These are phyloP conservation scores for Tympanuchus pallidicinctus DNA, from an alignment of 2,113 vertebrate genomes.

Conservation along the genomic window DNA sequence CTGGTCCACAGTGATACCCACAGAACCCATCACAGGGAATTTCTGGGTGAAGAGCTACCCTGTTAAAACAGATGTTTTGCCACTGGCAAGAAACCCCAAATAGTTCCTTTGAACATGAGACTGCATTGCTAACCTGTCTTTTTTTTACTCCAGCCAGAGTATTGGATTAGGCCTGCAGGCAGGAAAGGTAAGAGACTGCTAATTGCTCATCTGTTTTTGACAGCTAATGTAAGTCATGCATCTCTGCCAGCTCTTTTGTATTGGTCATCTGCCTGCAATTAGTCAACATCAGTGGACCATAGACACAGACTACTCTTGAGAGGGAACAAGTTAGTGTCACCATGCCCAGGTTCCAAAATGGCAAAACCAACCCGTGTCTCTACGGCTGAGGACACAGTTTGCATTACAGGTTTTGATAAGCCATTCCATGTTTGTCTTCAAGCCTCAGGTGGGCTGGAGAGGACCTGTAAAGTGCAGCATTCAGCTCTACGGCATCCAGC, in stretches of 20 bases:
- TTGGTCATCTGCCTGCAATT: not conserved
- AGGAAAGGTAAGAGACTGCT: not conserved
- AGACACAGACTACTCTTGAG: not conserved
- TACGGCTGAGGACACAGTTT: not conserved
- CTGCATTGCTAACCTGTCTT: not conserved
- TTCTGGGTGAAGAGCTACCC: not conserved
- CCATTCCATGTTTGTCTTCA: not conserved
- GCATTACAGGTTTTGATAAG: not conserved
- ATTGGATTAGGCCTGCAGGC: not conserved
- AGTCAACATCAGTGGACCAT: not conserved
- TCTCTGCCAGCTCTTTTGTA: not conserved
- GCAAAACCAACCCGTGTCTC: not conserved
- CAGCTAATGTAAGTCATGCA: not conserved
- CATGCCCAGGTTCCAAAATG: not conserved
- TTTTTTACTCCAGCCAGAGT: not conserved
- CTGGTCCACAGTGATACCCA: not conserved
- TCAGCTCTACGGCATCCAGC: not conserved
- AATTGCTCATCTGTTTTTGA: not conserved
- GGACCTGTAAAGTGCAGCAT: not conserved
- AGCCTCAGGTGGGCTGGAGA: not conserved
- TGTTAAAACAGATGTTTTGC: not conserved
- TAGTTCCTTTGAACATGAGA: not conserved
- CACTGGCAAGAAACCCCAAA: not conserved
- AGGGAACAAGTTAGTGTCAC: not conserved
- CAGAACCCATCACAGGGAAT: not conserved